phyloP scores from a whole-genome alignment of 2,888 invertebrate species.

The Hipparchia sbordonii region DNA sequence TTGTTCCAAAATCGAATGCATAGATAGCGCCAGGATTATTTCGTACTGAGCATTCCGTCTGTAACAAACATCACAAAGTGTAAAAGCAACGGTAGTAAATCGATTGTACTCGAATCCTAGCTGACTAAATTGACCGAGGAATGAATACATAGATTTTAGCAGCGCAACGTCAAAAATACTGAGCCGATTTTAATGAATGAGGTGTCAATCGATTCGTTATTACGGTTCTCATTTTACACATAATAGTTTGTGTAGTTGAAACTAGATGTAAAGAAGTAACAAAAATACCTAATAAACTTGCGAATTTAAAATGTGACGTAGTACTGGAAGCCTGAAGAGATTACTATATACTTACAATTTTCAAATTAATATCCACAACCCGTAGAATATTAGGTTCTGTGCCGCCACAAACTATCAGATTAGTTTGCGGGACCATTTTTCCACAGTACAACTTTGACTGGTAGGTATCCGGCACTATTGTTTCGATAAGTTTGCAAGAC shows the following conservation, averaged over 20 bases:
- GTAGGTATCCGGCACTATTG: conserved; percentile 80
- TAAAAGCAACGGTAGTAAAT: neutral
- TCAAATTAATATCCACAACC: conserved; percentile 83
- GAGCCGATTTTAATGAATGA: too few species aligned
- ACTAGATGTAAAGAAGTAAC: neutral
- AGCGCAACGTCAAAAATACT: too few species aligned
- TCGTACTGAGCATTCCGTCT: conserved; percentile 82
- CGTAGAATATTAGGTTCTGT: conserved; percentile 83
- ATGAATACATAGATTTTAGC: too few species aligned
- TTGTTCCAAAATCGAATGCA: conserved; percentile 80
- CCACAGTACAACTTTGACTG: conserved; percentile 84
- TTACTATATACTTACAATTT: conserved; percentile 70
- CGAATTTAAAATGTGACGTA: neutral
- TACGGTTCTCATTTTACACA: too few species aligned
- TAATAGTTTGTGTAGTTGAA: too few species aligned
- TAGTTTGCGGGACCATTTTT: conserved; percentile 80
- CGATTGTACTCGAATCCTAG: too few species aligned
- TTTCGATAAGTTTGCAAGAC: conserved; percentile 84
- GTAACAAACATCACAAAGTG: conserved; percentile 40
- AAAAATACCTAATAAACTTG: neutral
- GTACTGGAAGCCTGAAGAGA: neutral
- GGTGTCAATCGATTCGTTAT: too few species aligned
- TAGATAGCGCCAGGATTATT: conserved; percentile 83
- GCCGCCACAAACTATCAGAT: conserved; percentile 84
- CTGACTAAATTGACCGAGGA: too few species aligned